These are phyloP conservation scores for Lepilemur septentrionalis DNA, from an alignment of 2,797 vertebrate genomes.

Conservation along the genomic window DNA sequence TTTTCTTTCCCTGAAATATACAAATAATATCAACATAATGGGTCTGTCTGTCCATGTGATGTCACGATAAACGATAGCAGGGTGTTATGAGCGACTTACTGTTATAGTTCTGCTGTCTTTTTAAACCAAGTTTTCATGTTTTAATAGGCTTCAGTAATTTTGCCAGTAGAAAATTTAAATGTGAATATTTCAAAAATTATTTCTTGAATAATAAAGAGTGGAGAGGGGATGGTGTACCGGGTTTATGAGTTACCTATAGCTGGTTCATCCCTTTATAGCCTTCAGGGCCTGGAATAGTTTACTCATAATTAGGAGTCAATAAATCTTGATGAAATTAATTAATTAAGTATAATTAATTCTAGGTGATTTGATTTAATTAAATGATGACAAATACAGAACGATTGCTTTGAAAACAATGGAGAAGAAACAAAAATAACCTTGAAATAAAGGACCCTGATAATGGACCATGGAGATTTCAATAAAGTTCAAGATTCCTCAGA, in stretches of 20 bases:
- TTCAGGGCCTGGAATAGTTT: neutral
- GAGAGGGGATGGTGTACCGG: neutral
- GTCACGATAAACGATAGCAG: neutral
- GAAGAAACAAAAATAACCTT: neutral
- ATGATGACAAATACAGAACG: neutral
- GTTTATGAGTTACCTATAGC: neutral
- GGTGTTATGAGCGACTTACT: conserved; percentile 1
- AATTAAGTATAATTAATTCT: neutral
- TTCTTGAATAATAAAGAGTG: neutral
- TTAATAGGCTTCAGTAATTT: conserved; percentile 36
- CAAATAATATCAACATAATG: neutral
- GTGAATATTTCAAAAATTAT: neutral
- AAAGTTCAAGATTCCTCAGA: neutral
- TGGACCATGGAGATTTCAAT: neutral
- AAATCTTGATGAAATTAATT: neutral
- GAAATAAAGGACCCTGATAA: neutral
- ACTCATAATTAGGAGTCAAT: neutral
- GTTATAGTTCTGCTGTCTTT: neutral
- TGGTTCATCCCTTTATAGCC: neutral
- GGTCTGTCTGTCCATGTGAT: conserved; percentile 7
- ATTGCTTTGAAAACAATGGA: neutral
- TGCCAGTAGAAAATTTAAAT: conserved; percentile 14
- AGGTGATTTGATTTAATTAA: neutral
- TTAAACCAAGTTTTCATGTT: conserved; percentile 49
- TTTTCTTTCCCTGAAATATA: neutral